These are phyloP conservation scores for Mythimna impura DNA, from an alignment of 2,888 invertebrate genomes.

Conservation along the genomic window DNA sequence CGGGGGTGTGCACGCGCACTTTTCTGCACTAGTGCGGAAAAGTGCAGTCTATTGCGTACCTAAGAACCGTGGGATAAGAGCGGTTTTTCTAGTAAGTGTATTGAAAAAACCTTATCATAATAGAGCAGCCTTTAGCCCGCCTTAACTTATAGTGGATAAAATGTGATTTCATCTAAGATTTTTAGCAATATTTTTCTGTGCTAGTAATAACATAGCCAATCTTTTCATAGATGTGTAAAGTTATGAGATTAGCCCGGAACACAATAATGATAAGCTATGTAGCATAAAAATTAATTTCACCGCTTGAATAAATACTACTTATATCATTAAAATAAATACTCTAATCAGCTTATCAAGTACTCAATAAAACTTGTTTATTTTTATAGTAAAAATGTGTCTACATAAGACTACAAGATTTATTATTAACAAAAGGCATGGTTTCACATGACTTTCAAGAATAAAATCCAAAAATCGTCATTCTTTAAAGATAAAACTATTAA, in stretches of 20 bases:
- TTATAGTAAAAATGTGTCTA: neutral
- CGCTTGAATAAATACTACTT: neutral
- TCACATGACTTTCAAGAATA: neutral
- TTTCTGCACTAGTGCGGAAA: too few relatives aligned
- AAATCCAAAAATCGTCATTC: neutral
- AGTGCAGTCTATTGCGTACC: too few relatives aligned
- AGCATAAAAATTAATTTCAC: neutral
- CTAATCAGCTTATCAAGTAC: neutral
- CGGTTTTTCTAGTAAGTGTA: too few relatives aligned
- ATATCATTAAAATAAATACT: neutral
- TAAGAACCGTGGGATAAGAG: too few relatives aligned
- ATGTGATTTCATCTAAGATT: neutral
- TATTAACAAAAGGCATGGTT: neutral
- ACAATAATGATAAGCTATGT: neutral
- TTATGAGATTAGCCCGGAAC: neutral
- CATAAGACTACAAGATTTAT: neutral
- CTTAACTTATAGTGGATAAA: neutral
- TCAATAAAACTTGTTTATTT: neutral
- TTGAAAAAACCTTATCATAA: too few relatives aligned
- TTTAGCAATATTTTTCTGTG: neutral
- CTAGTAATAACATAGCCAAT: neutral
- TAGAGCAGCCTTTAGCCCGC: neutral
- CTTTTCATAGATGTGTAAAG: neutral
- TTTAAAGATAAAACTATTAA: neutral
- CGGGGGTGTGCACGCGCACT: too few relatives aligned